A percentile compares a stretch with the other conserved stretches of the same genome.
phyloP scores from a whole-genome alignment of 2,888 invertebrate genomes.

The Leptogaster cylindrica region DNA sequence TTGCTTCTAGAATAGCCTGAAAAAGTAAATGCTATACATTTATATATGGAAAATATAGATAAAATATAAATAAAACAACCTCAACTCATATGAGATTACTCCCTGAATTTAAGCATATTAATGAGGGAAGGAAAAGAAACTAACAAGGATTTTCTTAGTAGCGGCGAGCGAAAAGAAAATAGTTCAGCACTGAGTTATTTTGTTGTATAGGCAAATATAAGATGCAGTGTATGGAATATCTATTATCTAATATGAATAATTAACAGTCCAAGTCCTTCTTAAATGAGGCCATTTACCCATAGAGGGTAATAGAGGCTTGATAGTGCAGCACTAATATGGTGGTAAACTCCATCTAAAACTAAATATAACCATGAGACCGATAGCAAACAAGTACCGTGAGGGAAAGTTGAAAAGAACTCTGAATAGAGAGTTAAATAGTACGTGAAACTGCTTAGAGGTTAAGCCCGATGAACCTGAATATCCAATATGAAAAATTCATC shows the following conservation, averaged over 20 bases:
- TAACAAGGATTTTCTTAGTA: no score
- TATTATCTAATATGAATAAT: slow-evolving; percentile 50
- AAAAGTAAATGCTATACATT: no score
- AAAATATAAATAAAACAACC: slow-evolving; percentile 54
- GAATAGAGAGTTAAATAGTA: slow-evolving; percentile 62
- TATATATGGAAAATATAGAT: no score
- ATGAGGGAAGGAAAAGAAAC: no score
- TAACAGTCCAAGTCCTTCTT: slow-evolving; percentile 62
- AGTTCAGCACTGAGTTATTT: no score
- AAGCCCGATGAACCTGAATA: slow-evolving; percentile 67
- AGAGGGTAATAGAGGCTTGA: slow-evolving; percentile 68
- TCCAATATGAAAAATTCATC: no score
- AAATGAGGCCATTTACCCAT: no score
- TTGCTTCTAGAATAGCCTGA: slow-evolving; percentile 40
- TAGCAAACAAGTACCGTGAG: slow-evolving; percentile 73
- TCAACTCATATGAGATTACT: no score
- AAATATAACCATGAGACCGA: slow-evolving; percentile 71
- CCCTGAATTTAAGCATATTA: no score
- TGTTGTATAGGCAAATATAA: slow-evolving; percentile 52
- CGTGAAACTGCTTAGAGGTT: slow-evolving; percentile 65
- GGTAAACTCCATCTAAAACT: slow-evolving; percentile 68
- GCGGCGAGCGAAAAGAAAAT: no score
- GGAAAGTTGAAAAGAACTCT: slow-evolving; percentile 71
- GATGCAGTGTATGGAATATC: slow-evolving; percentile 49
- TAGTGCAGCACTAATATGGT: slow-evolving; percentile 69